A percentile compares a stretch with the other conserved stretches of the same genome.
These are phyloP conservation scores for Lasioglossum lativentre DNA, from an alignment of 2,888 invertebrate species.

Conservation along the genomic window DNA sequence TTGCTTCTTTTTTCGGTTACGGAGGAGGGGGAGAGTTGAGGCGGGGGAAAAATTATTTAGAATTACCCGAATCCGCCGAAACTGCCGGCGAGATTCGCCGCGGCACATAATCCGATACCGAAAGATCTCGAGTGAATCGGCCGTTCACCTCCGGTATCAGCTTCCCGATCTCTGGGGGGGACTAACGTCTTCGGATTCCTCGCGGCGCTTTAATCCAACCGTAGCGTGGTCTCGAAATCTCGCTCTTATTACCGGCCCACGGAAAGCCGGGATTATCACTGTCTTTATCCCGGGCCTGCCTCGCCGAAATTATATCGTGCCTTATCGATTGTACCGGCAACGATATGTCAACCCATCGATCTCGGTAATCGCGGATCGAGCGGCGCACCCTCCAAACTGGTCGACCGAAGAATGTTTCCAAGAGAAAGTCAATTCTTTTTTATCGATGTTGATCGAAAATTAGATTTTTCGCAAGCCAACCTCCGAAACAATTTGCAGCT, in stretches of 20 bases:
- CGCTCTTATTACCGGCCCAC: constrained; percentile 60
- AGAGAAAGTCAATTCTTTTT: too few relatives aligned
- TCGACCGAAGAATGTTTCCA: too few relatives aligned
- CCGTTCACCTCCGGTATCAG: constrained; percentile 59
- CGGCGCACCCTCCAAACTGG: neutral
- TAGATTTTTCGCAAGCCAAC: too few relatives aligned
- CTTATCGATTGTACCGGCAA: constrained; percentile 57
- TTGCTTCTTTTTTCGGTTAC: neutral
- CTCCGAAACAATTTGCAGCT: neutral
- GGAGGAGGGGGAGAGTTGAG: neutral
- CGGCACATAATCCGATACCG: constrained; percentile 55
- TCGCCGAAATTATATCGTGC: constrained; percentile 58
- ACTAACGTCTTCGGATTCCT: constrained; percentile 54
- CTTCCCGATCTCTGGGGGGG: constrained; percentile 52
- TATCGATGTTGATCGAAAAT: too few relatives aligned
- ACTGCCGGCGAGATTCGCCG: constrained; percentile 39
- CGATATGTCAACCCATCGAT: constrained; percentile 67
- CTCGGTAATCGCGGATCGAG: constrained; percentile 42
- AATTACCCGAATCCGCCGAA: constrained; percentile 53
- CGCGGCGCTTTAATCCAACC: constrained; percentile 59
- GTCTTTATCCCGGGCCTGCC: constrained; percentile 55
- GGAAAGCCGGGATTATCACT: constrained; percentile 64
- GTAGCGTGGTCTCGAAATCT: constrained; percentile 42
- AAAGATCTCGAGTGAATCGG: constrained; percentile 48
- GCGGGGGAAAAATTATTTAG: constrained; percentile 49